Evolutionary conservation across 2,113 vertebrate species (phyloP).

Genomic region (Dasypus novemcinctus): DNA sequence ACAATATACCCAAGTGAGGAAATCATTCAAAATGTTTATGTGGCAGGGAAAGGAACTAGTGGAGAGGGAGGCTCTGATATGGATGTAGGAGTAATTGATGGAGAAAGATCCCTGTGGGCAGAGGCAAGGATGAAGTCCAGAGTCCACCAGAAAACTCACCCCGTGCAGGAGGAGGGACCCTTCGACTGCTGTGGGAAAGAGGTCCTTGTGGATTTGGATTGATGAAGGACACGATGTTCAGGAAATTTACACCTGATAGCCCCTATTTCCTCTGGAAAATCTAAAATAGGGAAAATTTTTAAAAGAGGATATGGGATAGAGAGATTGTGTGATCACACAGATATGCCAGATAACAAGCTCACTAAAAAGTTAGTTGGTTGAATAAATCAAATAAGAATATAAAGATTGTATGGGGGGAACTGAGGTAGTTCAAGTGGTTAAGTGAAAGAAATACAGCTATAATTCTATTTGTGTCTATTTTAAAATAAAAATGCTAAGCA

Average conservation of each 20-base stretch:
- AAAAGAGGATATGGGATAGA: background rate
- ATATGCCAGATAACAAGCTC: background rate
- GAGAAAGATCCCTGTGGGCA: background rate
- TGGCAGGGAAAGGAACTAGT: background rate
- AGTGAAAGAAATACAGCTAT: too few species aligned
- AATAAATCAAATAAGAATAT: background rate
- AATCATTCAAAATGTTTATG: conserved; percentile 66
- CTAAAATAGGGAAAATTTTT: conserved; percentile 20
- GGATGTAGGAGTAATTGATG: conserved; percentile 44
- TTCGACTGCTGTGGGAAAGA: background rate
- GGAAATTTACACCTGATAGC: background rate
- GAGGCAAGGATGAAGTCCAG: conserved; percentile 61
- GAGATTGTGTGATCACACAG: background rate
- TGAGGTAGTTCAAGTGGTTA: too few species aligned
- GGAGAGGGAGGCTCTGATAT: background rate
- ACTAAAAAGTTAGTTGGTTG: background rate
- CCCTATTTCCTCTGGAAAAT: conserved; percentile 4
- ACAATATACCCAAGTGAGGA: conserved; percentile 64
- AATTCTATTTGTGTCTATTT: too few species aligned
- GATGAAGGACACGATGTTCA: background rate
- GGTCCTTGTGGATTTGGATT: background rate
- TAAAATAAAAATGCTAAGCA: too few species aligned
- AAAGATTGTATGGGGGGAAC: background rate
- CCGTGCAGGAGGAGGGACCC: background rate
- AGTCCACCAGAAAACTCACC: background rate